A percentile compares a stretch with the other conserved stretches of the same genome.
Conservation (phyloP, 1,140 invertebrate species). For the Calycopis cecrops region DNA sequence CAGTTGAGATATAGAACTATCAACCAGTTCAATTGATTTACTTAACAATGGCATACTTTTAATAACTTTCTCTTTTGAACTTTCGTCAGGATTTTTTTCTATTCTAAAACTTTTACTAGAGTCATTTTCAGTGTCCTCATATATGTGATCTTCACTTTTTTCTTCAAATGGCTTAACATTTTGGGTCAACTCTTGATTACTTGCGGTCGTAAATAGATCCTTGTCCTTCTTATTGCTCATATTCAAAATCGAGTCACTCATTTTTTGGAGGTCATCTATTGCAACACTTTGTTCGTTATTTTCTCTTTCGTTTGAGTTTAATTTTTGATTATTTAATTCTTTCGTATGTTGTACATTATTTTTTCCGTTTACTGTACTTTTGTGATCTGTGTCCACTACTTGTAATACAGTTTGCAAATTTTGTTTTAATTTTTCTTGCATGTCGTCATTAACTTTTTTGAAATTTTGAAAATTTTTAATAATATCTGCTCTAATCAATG, state of each 20-base stretch:
- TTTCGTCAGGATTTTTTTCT: background rate
- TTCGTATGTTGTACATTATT: no score
- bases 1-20: no score
- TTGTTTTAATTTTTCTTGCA: background rate
- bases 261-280: background rate
- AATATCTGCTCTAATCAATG: conserved; percentile 14
- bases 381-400: background rate
- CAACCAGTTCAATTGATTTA: no score
- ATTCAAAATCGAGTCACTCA: conserved; percentile 7
- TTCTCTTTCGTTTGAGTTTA: background rate
- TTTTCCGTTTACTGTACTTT: background rate
- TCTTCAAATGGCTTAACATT: background rate
- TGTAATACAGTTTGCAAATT: background rate
- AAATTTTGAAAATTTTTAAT: conserved; percentile 16
- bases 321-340: no score
- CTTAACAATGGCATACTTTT: no score
- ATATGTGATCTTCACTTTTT: background rate
- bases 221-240: background rate
- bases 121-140: background rate
- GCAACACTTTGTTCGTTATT: background rate
- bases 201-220: no score
- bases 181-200: no score
- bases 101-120: background rate
- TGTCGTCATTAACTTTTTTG: conserved; percentile 7
- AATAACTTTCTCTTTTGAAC: background rate